These are phyloP conservation scores for Heliothis subflexa DNA, from an alignment of 1,140 invertebrate species.

Conservation along the genomic window DNA sequence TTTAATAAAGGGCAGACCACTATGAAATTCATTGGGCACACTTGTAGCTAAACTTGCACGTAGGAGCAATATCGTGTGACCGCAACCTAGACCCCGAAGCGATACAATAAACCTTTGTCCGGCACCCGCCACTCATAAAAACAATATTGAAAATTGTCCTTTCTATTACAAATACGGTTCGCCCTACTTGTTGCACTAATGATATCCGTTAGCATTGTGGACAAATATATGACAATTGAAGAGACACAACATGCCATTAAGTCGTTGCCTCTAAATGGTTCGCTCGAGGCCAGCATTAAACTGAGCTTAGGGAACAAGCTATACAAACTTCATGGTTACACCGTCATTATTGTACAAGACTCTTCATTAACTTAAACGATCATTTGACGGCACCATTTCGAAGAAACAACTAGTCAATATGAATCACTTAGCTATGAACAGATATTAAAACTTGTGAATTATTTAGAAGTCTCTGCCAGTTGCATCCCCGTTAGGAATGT, in stretches of 20 bases:
- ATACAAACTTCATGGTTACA: background rate
- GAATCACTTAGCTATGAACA: too few relatives aligned
- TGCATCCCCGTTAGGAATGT: slow-evolving; percentile 22
- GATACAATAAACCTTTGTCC: slow-evolving; percentile 27
- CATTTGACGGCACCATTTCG: background rate
- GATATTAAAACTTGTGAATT: too few relatives aligned
- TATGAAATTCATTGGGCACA: background rate
- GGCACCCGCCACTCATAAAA: slow-evolving; percentile 16
- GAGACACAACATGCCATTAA: slow-evolving; percentile 21
- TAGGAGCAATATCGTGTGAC: slow-evolving; percentile 9
- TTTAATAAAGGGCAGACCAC: background rate
- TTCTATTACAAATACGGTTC: slow-evolving; percentile 33
- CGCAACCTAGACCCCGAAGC: slow-evolving; percentile 24
- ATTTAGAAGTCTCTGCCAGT: background rate
- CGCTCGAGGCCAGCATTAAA: slow-evolving; percentile 15
- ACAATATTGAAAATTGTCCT: slow-evolving; percentile 30
- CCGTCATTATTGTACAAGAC: background rate
- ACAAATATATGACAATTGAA: slow-evolving; percentile 33
- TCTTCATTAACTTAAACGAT: background rate
- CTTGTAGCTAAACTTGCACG: background rate
- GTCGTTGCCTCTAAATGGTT: slow-evolving; percentile 19
- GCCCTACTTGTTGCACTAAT: slow-evolving; percentile 36
- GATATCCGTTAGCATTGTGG: slow-evolving; percentile 40
- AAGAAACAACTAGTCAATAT: too few relatives aligned
- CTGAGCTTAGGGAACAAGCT: background rate